These are phyloP conservation scores for Panthera tigris DNA, from an alignment of 2,113 vertebrate species.

Conservation along the genomic window DNA sequence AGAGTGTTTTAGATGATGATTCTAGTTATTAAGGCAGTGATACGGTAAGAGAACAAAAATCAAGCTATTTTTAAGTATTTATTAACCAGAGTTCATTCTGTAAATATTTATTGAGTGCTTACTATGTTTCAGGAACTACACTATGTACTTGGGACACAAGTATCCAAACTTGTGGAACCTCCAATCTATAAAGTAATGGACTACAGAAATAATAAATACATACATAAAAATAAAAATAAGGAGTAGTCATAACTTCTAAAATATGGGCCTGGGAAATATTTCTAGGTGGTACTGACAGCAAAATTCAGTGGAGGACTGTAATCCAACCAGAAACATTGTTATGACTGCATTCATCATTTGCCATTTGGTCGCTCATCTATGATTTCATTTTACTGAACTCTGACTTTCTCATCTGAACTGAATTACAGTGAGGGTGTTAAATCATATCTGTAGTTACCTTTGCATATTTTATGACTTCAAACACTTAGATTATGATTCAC, in stretches of 20 bases:
- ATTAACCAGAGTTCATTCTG: not conserved
- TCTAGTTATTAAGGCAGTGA: not conserved
- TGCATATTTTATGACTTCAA: constrained; percentile 61
- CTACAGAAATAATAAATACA: constrained; percentile 8
- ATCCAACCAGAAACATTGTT: not conserved
- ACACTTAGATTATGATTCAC: constrained; percentile 56
- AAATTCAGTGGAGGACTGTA: not conserved
- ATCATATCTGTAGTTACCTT: constrained; percentile 43
- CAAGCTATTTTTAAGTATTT: not conserved
- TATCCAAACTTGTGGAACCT: not conserved
- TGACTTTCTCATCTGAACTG: constrained; percentile 40
- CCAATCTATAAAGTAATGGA: constrained; percentile 10
- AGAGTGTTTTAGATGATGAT: not conserved
- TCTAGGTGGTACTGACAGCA: not conserved
- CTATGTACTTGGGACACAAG: not conserved
- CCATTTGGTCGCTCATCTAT: constrained; percentile 42
- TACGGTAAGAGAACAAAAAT: not conserved
- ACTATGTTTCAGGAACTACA: not conserved
- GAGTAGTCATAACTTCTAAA: not conserved
- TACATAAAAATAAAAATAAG: constrained; percentile 15
- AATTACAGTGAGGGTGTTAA: constrained; percentile 65
- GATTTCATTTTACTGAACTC: constrained; percentile 58
- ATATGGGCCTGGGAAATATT: not conserved
- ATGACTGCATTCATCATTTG: not conserved
- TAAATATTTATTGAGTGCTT: not conserved